These are phyloP conservation scores for Halcyon badia DNA, from an alignment of 2,797 vertebrate species.

Conservation along the genomic window DNA sequence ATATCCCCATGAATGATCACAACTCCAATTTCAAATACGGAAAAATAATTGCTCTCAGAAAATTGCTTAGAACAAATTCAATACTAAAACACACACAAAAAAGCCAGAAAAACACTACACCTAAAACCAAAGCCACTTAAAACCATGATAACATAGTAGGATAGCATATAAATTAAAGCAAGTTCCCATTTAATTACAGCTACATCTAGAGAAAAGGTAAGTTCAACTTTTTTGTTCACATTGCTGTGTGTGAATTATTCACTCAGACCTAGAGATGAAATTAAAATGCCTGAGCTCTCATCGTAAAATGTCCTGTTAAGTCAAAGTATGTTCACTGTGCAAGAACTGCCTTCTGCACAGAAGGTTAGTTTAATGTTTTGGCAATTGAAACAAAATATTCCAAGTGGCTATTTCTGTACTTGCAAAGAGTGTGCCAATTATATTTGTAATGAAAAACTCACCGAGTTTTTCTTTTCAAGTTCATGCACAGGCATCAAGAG, in stretches of 20 bases:
- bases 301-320: background rate
- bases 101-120: background rate
- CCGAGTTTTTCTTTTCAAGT: background rate
- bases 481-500: background rate
- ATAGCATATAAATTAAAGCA: background rate
- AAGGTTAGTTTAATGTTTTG: slow-evolving; percentile 41
- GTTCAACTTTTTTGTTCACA: background rate
- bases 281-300: background rate
- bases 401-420: background rate
- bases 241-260: background rate
- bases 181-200: background rate
- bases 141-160: background rate
- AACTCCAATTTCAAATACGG: background rate
- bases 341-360: slow-evolving; percentile 22
- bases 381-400: background rate
- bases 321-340: background rate
- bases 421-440: background rate
- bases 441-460: background rate
- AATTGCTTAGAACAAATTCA: background rate
- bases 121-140: background rate
- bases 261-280: background rate
- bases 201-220: background rate
- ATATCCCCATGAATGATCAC: background rate
- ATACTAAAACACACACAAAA: background rate
- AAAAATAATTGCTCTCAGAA: background rate